Percentiles rank a stretch among this genome's conserved stretches.
Evolutionary conservation across 2,797 vertebrate species (phyloP).

Genomic region (Onychomys torridus): DNA sequence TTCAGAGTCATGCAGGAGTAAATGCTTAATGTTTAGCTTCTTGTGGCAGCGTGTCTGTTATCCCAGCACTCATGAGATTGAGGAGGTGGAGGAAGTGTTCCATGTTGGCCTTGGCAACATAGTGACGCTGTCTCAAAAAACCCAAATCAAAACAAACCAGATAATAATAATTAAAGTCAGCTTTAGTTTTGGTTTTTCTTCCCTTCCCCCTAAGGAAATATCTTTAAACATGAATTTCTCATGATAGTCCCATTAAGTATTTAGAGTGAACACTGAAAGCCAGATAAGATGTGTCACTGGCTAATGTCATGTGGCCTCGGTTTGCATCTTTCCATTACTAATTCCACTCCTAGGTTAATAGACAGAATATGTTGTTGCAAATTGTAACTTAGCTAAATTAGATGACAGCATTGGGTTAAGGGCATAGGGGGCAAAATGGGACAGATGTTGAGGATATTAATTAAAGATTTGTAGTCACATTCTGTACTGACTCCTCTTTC

Average conservation of each 20-base stretch:
- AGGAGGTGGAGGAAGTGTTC: not conserved
- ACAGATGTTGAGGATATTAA: not conserved
- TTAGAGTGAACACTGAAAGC: not conserved
- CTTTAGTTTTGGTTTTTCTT: not conserved
- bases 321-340: conserved; percentile 3
- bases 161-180: not conserved
- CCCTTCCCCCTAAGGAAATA: not conserved
- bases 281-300: not conserved
- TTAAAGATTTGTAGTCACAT: not conserved
- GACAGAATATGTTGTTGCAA: not conserved
- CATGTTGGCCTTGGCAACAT: not conserved
- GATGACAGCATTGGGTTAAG: not conserved
- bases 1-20: not conserved
- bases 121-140: not conserved
- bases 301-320: not conserved
- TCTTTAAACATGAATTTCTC: conserved; percentile 7
- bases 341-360: not conserved
- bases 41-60: not conserved
- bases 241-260: not conserved
- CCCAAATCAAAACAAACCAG: not conserved
- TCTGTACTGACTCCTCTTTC: not conserved
- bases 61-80: not conserved
- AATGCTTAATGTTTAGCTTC: not conserved
- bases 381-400: not conserved
- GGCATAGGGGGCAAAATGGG: not conserved